A percentile compares a stretch with the other conserved stretches of the same genome.
These are phyloP conservation scores for Hedya salicella DNA, from an alignment of 2,888 invertebrate species.

Conservation along the genomic window DNA sequence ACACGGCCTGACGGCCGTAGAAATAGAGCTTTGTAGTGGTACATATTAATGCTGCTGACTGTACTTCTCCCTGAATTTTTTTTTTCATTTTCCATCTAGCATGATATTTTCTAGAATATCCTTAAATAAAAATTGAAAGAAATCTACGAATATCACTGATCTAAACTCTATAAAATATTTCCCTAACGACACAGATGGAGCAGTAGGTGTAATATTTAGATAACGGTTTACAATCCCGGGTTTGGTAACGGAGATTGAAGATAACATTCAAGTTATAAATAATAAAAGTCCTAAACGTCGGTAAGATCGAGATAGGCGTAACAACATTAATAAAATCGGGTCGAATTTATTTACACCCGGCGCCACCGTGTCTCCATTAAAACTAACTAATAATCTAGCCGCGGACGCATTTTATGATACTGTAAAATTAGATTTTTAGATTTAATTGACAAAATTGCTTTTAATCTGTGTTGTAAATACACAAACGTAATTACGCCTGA, in stretches of 20 bases:
- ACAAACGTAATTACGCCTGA: too few species aligned
- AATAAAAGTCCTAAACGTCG: conserved; percentile 80
- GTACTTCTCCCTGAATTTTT: too few species aligned
- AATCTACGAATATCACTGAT: neutral
- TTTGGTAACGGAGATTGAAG: conserved; percentile 63
- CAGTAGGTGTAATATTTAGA: conserved; percentile 44
- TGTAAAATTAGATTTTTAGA: conserved; percentile 32
- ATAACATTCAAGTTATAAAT: conserved; percentile 76
- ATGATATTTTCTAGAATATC: neutral
- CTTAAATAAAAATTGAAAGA: neutral
- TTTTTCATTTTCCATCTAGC: too few species aligned
- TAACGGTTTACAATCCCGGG: conserved; percentile 59
- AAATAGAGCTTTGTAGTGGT: too few species aligned
- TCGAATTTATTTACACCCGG: conserved; percentile 73
- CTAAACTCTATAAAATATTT: conserved; percentile 33
- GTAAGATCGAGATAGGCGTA: conserved; percentile 75
- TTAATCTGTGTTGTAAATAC: too few species aligned
- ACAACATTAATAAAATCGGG: conserved; percentile 81
- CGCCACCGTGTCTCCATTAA: conserved; percentile 77
- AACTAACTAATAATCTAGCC: conserved; percentile 55
- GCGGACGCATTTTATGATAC: conserved; percentile 36
- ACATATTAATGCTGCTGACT: too few species aligned
- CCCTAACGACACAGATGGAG: conserved; percentile 24
- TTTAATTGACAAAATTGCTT: neutral
- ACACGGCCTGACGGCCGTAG: too few species aligned